These are phyloP conservation scores for Anthopleura xanthogrammica DNA, from an alignment of 92 coral and sea anemone genomes.

Conservation along the genomic window DNA sequence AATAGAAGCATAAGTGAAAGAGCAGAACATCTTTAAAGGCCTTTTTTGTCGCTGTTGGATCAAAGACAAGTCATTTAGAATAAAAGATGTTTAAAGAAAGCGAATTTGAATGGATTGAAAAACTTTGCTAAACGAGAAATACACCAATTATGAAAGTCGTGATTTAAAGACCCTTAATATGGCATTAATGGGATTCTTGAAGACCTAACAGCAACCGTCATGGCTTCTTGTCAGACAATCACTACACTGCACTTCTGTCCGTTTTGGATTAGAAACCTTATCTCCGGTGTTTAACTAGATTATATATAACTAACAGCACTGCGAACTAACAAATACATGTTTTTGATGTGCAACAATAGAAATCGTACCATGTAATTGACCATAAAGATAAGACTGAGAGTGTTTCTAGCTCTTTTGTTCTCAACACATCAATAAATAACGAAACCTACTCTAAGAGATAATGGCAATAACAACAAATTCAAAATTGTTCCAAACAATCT, in stretches of 20 bases:
- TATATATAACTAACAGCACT: background rate
- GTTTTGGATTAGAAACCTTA: background rate
- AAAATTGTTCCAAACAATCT: slow-evolving; percentile 44
- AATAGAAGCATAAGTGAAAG: background rate
- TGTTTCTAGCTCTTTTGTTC: slow-evolving; percentile 33
- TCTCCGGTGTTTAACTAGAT: background rate
- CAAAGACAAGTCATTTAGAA: background rate
- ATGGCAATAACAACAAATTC: slow-evolving; percentile 55
- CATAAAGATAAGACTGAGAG: slow-evolving; percentile 16
- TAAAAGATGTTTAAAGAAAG: background rate
- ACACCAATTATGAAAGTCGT: background rate
- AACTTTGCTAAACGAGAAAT: background rate
- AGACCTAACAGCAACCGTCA: background rate
- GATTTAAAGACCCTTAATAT: background rate
- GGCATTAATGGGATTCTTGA: background rate
- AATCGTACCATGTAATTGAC: slow-evolving; percentile 35
- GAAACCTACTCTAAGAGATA: slow-evolving; percentile 11
- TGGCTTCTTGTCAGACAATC: too few species aligned
- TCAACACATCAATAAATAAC: slow-evolving; percentile 28
- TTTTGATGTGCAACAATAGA: slow-evolving; percentile 23
- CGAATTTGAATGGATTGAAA: background rate
- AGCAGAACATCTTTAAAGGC: background rate
- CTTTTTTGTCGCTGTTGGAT: background rate
- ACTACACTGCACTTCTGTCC: background rate
- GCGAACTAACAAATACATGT: slow-evolving; percentile 7